These are phyloP conservation scores for Ptilonorhynchus violaceus DNA, from an alignment of 2,113 vertebrate genomes.

Conservation along the genomic window DNA sequence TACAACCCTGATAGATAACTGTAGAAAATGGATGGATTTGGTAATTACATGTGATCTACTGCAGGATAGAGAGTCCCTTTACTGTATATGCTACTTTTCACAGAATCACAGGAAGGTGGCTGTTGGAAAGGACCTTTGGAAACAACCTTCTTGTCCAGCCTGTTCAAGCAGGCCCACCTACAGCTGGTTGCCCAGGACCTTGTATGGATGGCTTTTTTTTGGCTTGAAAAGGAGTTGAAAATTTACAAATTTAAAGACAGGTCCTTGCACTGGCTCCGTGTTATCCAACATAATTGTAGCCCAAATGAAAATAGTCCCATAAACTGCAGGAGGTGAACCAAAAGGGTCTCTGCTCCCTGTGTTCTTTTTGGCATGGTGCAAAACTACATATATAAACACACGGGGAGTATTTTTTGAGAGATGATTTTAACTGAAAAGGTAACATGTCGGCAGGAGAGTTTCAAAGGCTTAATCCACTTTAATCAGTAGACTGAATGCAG, in stretches of 20 bases:
- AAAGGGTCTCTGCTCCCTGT: background rate
- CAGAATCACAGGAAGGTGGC: background rate
- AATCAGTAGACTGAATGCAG: background rate
- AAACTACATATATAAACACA: background rate
- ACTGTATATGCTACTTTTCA: background rate
- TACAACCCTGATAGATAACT: background rate
- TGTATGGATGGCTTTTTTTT: background rate
- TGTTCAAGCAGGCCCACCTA: background rate
- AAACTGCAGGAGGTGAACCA: background rate
- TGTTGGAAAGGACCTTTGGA: background rate
- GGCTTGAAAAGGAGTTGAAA: background rate
- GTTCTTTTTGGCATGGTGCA: background rate
- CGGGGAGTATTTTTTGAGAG: background rate
- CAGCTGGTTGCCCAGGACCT: background rate
- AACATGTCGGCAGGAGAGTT: background rate
- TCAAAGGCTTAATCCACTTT: background rate
- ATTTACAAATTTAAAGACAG: background rate
- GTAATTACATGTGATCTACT: background rate
- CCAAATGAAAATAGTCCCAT: background rate
- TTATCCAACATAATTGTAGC: background rate
- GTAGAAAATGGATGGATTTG: background rate
- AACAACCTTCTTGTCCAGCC: background rate
- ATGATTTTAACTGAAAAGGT: background rate
- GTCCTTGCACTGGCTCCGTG: background rate
- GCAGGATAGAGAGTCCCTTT: background rate